Percentiles rank a stretch among this genome's conserved stretches.
Conservation (phyloP, 2,113 vertebrate genomes). For the Elgaria multicarinata region DNA sequence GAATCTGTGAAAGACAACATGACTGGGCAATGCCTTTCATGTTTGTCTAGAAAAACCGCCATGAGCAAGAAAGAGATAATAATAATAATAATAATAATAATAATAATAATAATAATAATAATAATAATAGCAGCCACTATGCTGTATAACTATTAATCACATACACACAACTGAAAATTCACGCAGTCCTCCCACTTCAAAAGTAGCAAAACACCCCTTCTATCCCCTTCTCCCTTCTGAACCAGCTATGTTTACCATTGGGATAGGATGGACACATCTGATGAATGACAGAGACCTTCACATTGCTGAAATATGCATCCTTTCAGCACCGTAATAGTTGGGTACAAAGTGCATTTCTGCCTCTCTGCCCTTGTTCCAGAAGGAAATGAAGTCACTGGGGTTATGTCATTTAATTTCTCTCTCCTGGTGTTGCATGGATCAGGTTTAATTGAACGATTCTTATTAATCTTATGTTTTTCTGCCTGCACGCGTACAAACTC, state of each 20-base stretch:
- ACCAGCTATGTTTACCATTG: background rate
- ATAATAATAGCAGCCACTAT: no score
- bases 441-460: background rate
- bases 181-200: no score
- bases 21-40: no score
- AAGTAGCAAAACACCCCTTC: no score
- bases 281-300: background rate
- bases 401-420: background rate
- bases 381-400: background rate
- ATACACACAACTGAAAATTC: no score
- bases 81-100: no score
- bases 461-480: conserved; percentile 5
- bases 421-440: background rate
- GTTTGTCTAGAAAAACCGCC: no score
- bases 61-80: no score
- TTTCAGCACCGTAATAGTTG: background rate
- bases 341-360: background rate
- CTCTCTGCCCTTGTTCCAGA: conserved; percentile 2
- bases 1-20: no score
- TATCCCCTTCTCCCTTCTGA: background rate
- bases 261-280: background rate
- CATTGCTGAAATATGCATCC: background rate
- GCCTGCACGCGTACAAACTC: background rate
- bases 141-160: no score
- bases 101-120: no score